A percentile compares a stretch with the other conserved stretches of the same genome.
Conservation (phyloP, 2,888 invertebrate species). For the Catocala sponsa region DNA sequence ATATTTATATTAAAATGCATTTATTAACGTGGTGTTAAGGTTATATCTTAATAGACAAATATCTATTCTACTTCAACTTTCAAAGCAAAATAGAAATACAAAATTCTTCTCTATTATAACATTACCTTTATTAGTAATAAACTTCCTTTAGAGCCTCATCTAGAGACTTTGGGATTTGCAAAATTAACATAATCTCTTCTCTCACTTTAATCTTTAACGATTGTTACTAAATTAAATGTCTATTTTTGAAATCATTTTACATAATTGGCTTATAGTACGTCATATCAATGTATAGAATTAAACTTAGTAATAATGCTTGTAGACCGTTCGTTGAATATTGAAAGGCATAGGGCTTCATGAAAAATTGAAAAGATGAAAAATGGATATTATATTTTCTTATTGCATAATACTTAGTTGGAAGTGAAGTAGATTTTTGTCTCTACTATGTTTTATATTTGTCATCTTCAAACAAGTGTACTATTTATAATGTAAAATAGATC, state of each 20-base stretch:
- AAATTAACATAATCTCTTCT: background rate
- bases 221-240: constrained; percentile 11
- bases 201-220: constrained; percentile 11
- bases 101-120: background rate
- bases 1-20: constrained; percentile 39
- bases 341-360: background rate
- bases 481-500: constrained; percentile 43
- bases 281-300: constrained; percentile 42
- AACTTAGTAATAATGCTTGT: constrained; percentile 15
- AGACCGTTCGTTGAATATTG: background rate
- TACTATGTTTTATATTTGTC: constrained; percentile 36
- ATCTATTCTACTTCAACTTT: constrained; percentile 41
- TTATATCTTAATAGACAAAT: constrained; percentile 34
- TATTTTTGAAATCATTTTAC: constrained; percentile 36
- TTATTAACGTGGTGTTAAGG: constrained; percentile 41
- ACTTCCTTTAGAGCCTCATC: background rate
- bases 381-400: constrained; percentile 21
- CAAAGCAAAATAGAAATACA: background rate
- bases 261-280: constrained; percentile 17
- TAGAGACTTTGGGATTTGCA: background rate
- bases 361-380: constrained; percentile 1
- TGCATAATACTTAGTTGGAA: constrained; percentile 32
- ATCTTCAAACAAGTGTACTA: constrained; percentile 43
- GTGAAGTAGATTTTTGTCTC: constrained; percentile 48
- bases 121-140: background rate